phyloP scores from a whole-genome alignment of 2,797 vertebrate genomes.

The Acrocephalus scirpaceus region DNA sequence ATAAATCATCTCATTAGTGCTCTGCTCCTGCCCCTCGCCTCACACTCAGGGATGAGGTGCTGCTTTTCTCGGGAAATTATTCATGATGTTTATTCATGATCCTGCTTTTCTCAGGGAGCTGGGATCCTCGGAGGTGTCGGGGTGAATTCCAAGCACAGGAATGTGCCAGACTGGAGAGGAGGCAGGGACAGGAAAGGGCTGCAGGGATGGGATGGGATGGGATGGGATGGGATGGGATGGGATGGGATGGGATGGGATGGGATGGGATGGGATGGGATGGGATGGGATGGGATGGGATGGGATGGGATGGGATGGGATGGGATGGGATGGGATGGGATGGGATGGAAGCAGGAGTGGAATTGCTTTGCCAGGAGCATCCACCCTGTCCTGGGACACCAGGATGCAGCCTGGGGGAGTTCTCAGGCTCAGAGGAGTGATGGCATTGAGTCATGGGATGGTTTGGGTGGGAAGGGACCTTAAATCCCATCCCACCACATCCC shows the following conservation, averaged over 20 bases:
- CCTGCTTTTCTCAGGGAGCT: neutral
- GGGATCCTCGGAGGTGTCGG: accelerated
- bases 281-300: neutral
- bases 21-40: conserved; percentile 1
- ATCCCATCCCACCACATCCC: neutral
- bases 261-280: neutral
- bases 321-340: neutral
- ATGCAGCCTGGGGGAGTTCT: accelerated
- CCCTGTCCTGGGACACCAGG: neutral
- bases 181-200: neutral
- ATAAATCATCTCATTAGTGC: conserved; percentile 9
- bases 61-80: neutral
- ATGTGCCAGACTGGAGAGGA: accelerated
- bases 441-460: neutral
- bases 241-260: neutral
- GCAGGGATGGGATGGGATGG: neutral
- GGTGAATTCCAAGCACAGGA: neutral
- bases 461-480: accelerated
- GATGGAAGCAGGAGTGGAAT: neutral
- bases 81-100: conserved; percentile 30
- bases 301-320: too few relatives aligned
- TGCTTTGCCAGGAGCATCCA: accelerated
- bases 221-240: too few relatives aligned
- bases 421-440: accelerated
- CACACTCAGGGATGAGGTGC: neutral